phyloP scores from a whole-genome alignment of 2,888 invertebrate species.

The Anoplius nigerrimus region DNA sequence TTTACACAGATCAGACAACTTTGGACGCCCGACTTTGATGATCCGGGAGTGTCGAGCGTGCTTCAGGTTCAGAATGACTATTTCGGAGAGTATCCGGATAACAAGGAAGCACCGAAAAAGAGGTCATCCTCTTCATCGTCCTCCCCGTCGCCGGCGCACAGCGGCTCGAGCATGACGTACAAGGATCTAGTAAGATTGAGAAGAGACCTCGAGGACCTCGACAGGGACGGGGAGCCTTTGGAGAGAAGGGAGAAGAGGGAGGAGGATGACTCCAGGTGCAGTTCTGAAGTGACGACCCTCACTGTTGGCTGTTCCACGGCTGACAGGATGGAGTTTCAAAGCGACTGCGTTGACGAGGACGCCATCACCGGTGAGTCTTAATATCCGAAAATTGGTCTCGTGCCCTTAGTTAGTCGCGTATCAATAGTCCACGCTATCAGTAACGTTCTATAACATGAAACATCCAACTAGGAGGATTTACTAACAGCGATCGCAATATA shows the following conservation, averaged over 20 bases:
- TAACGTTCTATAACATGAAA: no score
- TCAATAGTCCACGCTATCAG: no score
- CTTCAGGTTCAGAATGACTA: constrained; percentile 63
- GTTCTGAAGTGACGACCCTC: constrained; percentile 80
- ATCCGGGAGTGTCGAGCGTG: constrained; percentile 43
- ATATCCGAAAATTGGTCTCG: constrained; percentile 5
- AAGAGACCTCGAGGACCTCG: constrained; percentile 50
- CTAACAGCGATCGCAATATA: no score
- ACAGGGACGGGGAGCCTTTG: constrained; percentile 24
- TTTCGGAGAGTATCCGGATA: constrained; percentile 65
- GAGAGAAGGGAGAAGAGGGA: constrained; percentile 47
- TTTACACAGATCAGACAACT: constrained; percentile 54
- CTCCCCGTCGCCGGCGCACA: constrained; percentile 5
- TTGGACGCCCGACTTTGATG: constrained; percentile 54
- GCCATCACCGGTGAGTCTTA: constrained; percentile 78
- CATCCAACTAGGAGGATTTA: no score
- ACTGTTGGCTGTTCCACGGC: constrained; percentile 86
- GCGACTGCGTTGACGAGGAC: constrained; percentile 83
- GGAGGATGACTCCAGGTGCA: constrained; percentile 65
- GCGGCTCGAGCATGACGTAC: constrained; percentile 47
- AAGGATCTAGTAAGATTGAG: constrained; percentile 60
- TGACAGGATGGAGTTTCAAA: constrained; percentile 88
- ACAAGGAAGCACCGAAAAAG: constrained; percentile 54
- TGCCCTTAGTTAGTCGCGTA: no score
- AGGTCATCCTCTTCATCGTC: constrained; percentile 38